Base-by-base conservation (phyloP, 2,797 vertebrate species). In the Monodelphis domestica region DNA sequence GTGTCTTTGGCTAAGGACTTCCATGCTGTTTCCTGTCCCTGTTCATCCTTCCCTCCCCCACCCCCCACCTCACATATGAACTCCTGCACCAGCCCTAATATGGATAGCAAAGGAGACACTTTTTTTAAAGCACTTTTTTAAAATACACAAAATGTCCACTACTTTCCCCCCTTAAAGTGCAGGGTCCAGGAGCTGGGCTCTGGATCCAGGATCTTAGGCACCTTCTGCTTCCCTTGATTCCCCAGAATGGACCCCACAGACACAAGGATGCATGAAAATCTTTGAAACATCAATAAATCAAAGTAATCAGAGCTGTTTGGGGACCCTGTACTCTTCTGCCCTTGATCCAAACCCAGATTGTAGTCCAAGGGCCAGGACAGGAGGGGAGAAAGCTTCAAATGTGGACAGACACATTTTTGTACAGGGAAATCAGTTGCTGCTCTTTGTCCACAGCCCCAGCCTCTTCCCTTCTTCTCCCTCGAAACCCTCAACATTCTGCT, bases 1-100 rank as follows among this genome's bases (percentile, higher is more conserved):
- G 99, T 0, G 98, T 99, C 94, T 99, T 99, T 96, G 98, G 98
- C 97, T 98, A 97, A 98, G 0, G 6, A 54, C 2, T 30, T 50
- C n/a, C 17, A 11, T 45, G 10, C 38, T 50, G 38, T 38, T 84
- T 84, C 59, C 70, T 84, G 70, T 21, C 70, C 70, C 70, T 50
- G 70, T 45, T 45, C 7, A 84, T 84, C n/a, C n/a, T n/a, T n/a
- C n/a, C n/a, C 70, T 84, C 9, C 70, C 45, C 70, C 21, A 9
- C 70, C 45, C 70, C 21, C 38, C 70, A 84, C 70, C 38, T 84
- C 38, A 4, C 45, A 0, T 2, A 0, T 70, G 52, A 24, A 33
- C 12, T 26, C 56, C 54, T 87, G 57, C 4, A 0, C 63, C 45
- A 30, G 87, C 28, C n/a, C 45, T 26, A 57, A 17, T 87, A 90